Base-by-base conservation (phyloP, 2,797 vertebrate species). In the Propithecus perrieri region DNA sequence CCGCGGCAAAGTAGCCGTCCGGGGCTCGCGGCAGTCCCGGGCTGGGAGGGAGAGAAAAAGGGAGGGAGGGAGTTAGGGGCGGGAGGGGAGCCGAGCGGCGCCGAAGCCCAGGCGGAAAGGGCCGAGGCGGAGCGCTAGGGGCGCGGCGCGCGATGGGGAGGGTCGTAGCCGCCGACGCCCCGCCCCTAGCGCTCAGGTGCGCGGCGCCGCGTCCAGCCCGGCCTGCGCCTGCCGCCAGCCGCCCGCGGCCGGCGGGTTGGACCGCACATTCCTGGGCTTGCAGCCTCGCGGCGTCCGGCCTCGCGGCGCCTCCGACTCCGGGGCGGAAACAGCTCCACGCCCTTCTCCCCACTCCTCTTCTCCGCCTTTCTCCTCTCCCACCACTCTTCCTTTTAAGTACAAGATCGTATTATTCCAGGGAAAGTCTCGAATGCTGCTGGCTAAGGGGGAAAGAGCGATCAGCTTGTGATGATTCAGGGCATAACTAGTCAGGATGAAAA, bases 81-180 rank as follows among this genome's bases (percentile, higher is more conserved):
- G 91, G 90, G 81, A 89, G 85, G n/a, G 86, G 71, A 81, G 61
- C 41, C 97, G 97, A 96, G 78, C 84, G 41, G 30, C 46, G 96
- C 97, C 97, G 98, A 98, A 95, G 96, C 85, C 38, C 71, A 57
- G 76, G 76, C 98, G 98, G 97, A 98, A 98, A 96, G 80, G 87
- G 81, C 98, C 98, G 98, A 97, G 91, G 55, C 41, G 50, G 63
- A 80, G 75, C 65, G 65, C 61, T 50, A 46, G 92, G 92, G 87
- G 97, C 71, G 94, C 71, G 43, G 57, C 76, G 94, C 75, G 53
- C 38, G 14, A 13, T 20, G 71, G 57, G 76, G 61, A 74, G 48
- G 59, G 95, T 41, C 57, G 59, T 1, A 50, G 43, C 74, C 35
- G 53, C 50, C 43, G 84, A 35, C 35, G 88, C 91, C 89, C 88